These are phyloP conservation scores for Arrhopalites spinosus DNA, from an alignment of 2,888 invertebrate genomes.

Conservation along the genomic window DNA sequence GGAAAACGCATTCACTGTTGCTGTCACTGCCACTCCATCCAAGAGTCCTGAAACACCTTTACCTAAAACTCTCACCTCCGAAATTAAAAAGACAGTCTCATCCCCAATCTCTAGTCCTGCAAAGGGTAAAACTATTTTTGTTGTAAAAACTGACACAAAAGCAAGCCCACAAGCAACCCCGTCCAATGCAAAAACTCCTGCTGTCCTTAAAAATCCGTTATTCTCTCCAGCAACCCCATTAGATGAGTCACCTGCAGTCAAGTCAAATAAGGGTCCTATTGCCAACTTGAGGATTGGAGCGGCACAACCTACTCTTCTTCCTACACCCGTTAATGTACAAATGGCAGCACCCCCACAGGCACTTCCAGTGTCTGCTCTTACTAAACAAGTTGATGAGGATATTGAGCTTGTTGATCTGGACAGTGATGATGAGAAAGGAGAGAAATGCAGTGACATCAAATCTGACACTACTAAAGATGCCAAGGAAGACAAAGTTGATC, in stretches of 20 bases:
- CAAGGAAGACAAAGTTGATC: neutral
- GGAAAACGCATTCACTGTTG: neutral
- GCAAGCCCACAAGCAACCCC: neutral
- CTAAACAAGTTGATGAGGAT: neutral
- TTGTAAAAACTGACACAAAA: neutral
- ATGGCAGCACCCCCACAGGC: neutral
- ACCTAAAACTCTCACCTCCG: too few relatives aligned
- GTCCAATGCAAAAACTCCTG: too few relatives aligned
- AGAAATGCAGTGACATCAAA: neutral
- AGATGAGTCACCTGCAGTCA: neutral
- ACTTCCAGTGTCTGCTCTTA: neutral
- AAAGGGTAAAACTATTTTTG: neutral
- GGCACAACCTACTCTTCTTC: neutral
- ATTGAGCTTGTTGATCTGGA: constrained; percentile 2
- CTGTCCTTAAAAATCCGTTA: neutral
- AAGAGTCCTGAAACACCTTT: too few relatives aligned
- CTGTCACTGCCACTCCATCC: neutral
- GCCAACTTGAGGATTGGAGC: neutral
- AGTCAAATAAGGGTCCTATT: neutral
- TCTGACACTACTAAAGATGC: neutral
- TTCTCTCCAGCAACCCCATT: neutral
- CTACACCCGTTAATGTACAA: neutral
- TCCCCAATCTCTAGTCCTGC: neutral
- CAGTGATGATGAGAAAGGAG: neutral
- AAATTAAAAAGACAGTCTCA: neutral